Base-by-base conservation (phyloP, 2,888 invertebrate genomes). In the Labia minor region DNA sequence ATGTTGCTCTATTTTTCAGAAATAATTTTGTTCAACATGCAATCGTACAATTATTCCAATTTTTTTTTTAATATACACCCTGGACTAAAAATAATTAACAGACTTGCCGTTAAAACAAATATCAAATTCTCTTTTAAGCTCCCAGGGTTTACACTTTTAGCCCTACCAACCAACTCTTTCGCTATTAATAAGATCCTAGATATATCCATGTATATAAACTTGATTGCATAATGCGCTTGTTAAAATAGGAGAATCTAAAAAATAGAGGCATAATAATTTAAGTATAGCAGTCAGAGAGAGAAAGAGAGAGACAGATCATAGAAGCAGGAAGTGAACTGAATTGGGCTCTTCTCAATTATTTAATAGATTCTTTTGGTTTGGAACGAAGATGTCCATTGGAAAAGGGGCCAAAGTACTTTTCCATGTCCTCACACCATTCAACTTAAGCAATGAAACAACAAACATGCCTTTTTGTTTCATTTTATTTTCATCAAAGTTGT, bases 291-390 rank as follows among this genome's bases (percentile, higher is more conserved):
- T n/a, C n/a, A n/a, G n/a, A n/a, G n/a, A n/a, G n/a, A n/a, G n/a
- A n/a, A n/a, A n/a, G n/a, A n/a, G n/a, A n/a, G n/a, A n/a, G n/a
- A n/a, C n/a, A n/a, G 49, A 16, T 14, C 49, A 11, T 49, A n/a
- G 49, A 49, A 49, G 49, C 49, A 49, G 49, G 49, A 49, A 49
- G 49, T 49, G 49, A 49, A 49, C 49, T 49, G 49, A 49, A 49
- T 49, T 49, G 16, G 49, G 14, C 6, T 16, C n/a, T 8, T 49
- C 49, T 49, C 49, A 49, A 49, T 49, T 49, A 49, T 49, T 14
- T 16, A 49, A 49, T 49, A 11, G 49, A 16, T 49, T n/a, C 3
- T 26, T n/a, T 26, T 49, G 49, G 16, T n/a, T n/a, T 49, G 49
- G 16, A 49, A n/a, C 14, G 6, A 49, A 10, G 3, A 8, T 49